A percentile compares a stretch with the other conserved stretches of the same genome.
phyloP scores from a whole-genome alignment of 2,797 vertebrate genomes.

The Scolopax rusticola region DNA sequence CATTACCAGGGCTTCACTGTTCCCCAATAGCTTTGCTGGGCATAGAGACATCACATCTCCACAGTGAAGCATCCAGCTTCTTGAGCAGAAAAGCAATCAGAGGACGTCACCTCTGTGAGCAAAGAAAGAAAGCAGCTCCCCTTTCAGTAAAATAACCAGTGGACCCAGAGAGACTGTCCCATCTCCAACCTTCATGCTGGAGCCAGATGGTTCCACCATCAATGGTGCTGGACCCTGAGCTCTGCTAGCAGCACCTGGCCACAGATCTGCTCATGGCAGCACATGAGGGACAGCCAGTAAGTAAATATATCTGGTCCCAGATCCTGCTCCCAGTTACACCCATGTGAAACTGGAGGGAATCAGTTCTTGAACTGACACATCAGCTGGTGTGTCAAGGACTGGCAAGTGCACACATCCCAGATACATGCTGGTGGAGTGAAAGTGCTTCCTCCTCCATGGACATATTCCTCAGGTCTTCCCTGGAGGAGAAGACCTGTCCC shows the following conservation, averaged over 20 bases:
- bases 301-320: neutral
- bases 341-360: neutral
- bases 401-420: accelerated
- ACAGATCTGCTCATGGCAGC: neutral
- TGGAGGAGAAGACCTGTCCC: no score
- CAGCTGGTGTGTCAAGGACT: neutral
- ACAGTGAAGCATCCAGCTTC: neutral
- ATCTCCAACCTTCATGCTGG: neutral
- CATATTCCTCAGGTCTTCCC: neutral
- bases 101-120: neutral
- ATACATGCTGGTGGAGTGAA: accelerated
- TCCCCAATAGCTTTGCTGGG: neutral
- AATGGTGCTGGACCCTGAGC: neutral
- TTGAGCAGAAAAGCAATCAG: neutral
- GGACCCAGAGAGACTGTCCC: neutral
- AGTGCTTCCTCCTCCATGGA: neutral
- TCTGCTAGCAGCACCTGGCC: neutral
- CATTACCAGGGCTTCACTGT: neutral
- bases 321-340: neutral
- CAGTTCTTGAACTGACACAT: neutral
- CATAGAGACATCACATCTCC: neutral
- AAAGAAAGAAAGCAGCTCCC: neutral
- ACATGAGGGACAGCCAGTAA: neutral
- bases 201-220: neutral
- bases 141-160: neutral